phyloP scores from a whole-genome alignment of 2,888 invertebrate species.

The Acleris holmiana region DNA sequence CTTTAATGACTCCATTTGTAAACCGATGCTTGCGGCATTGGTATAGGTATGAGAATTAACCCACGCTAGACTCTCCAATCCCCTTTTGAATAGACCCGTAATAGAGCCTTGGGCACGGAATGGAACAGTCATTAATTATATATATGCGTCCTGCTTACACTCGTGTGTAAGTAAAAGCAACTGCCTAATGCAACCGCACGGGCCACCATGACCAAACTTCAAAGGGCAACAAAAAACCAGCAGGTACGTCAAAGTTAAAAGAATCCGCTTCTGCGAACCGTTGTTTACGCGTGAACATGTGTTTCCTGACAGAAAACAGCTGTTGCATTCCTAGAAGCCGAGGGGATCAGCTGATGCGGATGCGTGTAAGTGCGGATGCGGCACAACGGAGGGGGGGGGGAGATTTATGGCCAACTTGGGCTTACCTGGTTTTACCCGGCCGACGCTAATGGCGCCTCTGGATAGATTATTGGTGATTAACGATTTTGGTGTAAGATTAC shows the following conservation, averaged over 20 bases:
- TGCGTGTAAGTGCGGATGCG: constrained; percentile 1
- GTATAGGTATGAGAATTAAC: too few species aligned
- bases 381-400: constrained; percentile 3
- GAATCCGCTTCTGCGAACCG: constrained; percentile 43
- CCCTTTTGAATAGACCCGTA: too few species aligned
- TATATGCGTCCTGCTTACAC: background rate
- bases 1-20: background rate
- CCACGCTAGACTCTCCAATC: too few species aligned
- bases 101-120: too few species aligned
- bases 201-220: constrained; percentile 6
- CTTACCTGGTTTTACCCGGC: background rate
- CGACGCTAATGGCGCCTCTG: constrained; percentile 6
- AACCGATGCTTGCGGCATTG: too few species aligned
- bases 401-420: constrained; percentile 1
- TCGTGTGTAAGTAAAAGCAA: too few species aligned
- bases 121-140: background rate
- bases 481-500: background rate
- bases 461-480: constrained; percentile 9
- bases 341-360: constrained; percentile 48
- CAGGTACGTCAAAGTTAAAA: constrained; percentile 28
- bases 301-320: constrained; percentile 61
- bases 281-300: constrained; percentile 45
- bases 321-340: constrained; percentile 50
- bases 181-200: background rate
- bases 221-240: constrained; percentile 20